Conservation (phyloP, 2,797 vertebrate genomes). For the Amazona finschi region DNA sequence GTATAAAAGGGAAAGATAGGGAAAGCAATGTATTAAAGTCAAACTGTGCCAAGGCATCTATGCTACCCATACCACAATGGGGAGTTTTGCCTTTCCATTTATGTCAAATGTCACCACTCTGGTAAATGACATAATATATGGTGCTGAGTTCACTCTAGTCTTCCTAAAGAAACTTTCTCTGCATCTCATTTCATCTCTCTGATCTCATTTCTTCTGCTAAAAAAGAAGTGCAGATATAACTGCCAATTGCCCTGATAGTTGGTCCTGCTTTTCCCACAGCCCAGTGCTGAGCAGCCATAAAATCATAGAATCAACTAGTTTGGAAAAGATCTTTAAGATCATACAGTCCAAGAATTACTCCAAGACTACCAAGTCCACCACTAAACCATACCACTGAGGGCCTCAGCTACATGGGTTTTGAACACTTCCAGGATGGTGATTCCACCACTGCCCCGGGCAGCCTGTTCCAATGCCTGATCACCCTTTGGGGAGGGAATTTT, state of each 20-base stretch:
- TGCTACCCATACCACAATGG: background rate
- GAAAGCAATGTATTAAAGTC: background rate
- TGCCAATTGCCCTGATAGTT: background rate
- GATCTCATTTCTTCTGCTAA: background rate
- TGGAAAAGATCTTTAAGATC: background rate
- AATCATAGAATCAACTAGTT: background rate
- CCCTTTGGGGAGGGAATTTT: background rate
- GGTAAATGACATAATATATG: background rate
- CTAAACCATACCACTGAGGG: background rate
- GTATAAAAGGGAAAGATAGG: background rate
- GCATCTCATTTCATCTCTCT: background rate
- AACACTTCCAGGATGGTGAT: background rate
- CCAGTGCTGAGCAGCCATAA: background rate
- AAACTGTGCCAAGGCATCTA: background rate
- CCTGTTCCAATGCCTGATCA: background rate
- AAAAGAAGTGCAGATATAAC: background rate
- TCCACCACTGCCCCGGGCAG: background rate
- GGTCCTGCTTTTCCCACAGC: background rate
- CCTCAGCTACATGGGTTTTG: background rate
- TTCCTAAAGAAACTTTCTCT: background rate
- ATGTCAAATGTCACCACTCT: background rate
- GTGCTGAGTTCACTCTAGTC: background rate
- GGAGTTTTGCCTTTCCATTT: background rate
- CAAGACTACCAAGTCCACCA: background rate
- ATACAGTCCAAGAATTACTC: background rate